A percentile compares a stretch with the other conserved stretches of the same genome.
phyloP scores from a whole-genome alignment of 2,888 invertebrate genomes.

The Dorcus hopei region DNA sequence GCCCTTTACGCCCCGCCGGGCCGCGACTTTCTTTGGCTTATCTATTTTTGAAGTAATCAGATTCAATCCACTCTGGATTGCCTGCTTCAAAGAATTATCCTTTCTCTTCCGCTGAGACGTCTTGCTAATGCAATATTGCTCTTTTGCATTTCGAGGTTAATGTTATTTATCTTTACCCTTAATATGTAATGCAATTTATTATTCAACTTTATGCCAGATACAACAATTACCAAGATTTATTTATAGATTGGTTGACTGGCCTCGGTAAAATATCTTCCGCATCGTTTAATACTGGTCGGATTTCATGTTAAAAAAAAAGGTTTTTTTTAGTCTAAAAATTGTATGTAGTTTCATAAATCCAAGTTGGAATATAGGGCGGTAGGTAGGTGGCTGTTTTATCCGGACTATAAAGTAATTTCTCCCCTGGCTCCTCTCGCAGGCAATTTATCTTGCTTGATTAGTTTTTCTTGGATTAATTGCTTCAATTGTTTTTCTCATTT shows the following conservation, averaged over 20 bases:
- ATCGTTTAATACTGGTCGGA: too few species aligned
- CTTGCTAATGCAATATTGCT: slow-evolving; percentile 26
- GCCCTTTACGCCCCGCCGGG: background rate
- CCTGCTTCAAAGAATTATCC: slow-evolving; percentile 24
- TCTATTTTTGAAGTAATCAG: slow-evolving; percentile 18
- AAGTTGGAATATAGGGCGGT: slow-evolving; percentile 37
- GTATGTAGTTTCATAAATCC: slow-evolving; percentile 21
- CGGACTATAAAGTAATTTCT: slow-evolving; percentile 50
- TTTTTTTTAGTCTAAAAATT: background rate
- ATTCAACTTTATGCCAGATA: too few species aligned
- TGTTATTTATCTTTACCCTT: too few species aligned
- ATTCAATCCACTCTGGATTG: slow-evolving; percentile 25
- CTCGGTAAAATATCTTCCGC: too few species aligned
- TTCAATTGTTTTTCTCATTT: slow-evolving; percentile 52
- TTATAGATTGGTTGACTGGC: too few species aligned
- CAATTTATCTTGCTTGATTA: slow-evolving; percentile 53
- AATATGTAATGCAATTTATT: too few species aligned
- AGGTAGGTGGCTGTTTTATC: slow-evolving; percentile 50
- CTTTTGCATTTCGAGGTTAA: slow-evolving; percentile 21
- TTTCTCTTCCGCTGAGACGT: slow-evolving; percentile 21
- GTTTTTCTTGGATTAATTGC: slow-evolving; percentile 53
- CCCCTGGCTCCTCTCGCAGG: slow-evolving; percentile 37
- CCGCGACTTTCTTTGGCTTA: slow-evolving; percentile 6
- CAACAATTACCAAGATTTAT: too few species aligned
- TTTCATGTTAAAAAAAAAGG: too few species aligned